Percentiles rank a stretch among this genome's conserved stretches.
Conservation (phyloP, 2,888 invertebrate genomes). For the Stenchaetothrips biformis region DNA sequence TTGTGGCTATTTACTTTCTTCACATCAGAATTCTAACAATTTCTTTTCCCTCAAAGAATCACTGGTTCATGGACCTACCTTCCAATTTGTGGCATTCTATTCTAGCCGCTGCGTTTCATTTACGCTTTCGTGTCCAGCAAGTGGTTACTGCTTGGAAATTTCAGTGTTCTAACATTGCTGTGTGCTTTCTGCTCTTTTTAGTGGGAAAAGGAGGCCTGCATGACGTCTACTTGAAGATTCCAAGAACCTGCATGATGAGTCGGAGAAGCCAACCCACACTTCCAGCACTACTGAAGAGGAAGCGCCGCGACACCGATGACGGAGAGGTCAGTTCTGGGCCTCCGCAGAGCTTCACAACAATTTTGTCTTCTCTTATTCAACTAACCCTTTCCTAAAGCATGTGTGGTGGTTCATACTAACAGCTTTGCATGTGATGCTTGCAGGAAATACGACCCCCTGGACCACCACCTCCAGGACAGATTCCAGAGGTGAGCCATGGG, state of each 20-base stretch:
- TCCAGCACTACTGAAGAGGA: conserved; percentile 19
- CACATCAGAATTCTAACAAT: no score
- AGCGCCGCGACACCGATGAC: conserved; percentile 3
- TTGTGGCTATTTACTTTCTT: no score
- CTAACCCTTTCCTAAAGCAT: background rate
- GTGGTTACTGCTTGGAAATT: background rate
- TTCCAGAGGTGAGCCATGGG: background rate
- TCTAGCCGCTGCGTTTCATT: background rate
- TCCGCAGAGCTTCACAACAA: background rate
- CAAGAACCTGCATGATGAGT: background rate
- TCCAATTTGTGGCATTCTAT: no score
- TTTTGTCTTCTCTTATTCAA: background rate
- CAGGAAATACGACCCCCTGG: background rate
- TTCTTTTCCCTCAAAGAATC: no score
- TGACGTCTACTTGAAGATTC: background rate
- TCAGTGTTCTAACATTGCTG: background rate
- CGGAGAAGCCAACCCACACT: conserved; percentile 7
- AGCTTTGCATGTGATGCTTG: background rate
- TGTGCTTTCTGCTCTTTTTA: background rate
- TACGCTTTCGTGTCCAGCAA: background rate
- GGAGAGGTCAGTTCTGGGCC: background rate
- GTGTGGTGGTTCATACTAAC: background rate
- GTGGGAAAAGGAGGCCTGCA: background rate
- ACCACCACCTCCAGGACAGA: background rate
- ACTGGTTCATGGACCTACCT: no score